phyloP scores from a whole-genome alignment of 2,888 invertebrate genomes.

The Protula sp. region DNA sequence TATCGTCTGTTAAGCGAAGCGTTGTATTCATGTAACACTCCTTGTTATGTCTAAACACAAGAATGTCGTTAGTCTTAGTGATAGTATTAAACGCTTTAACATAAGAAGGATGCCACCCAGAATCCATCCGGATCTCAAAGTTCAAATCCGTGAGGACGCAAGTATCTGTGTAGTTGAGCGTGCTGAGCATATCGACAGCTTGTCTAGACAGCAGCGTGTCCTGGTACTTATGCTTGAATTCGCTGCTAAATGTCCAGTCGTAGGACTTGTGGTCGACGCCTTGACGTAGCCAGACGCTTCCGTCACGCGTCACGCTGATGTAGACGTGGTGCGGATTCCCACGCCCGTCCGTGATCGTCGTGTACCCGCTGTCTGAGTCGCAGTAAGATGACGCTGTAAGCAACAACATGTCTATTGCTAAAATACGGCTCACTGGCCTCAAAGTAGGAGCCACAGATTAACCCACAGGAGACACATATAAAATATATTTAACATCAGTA shows the following conservation, averaged over 20 bases:
- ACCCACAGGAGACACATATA: no score
- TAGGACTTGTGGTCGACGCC: slow-evolving; percentile 16
- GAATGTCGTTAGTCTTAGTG: no score
- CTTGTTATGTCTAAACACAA: no score
- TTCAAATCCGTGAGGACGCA: slow-evolving; percentile 24
- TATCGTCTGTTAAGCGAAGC: slow-evolving; percentile 15
- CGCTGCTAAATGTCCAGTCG: slow-evolving; percentile 21
- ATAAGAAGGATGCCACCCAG: slow-evolving; percentile 26
- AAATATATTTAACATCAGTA: no score
- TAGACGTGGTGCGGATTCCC: slow-evolving; percentile 21
- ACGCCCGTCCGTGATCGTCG: slow-evolving; percentile 20
- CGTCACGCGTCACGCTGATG: slow-evolving; percentile 24
- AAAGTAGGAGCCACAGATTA: no score
- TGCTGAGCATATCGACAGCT: slow-evolving; percentile 11
- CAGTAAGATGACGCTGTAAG: slow-evolving; percentile 15
- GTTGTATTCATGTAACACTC: slow-evolving; percentile 19
- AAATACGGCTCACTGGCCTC: no score
- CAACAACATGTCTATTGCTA: no score
- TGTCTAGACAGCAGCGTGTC: slow-evolving; percentile 8
- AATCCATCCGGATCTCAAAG: slow-evolving; percentile 15
- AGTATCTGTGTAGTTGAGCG: slow-evolving; percentile 20
- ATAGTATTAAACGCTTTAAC: slow-evolving; percentile 20
- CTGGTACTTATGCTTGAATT: slow-evolving; percentile 5
- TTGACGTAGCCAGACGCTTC: slow-evolving; percentile 23
- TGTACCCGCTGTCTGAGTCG: slow-evolving; percentile 23